phyloP scores from a whole-genome alignment of 2,888 invertebrate species.

The Eupithecia tripunctaria region DNA sequence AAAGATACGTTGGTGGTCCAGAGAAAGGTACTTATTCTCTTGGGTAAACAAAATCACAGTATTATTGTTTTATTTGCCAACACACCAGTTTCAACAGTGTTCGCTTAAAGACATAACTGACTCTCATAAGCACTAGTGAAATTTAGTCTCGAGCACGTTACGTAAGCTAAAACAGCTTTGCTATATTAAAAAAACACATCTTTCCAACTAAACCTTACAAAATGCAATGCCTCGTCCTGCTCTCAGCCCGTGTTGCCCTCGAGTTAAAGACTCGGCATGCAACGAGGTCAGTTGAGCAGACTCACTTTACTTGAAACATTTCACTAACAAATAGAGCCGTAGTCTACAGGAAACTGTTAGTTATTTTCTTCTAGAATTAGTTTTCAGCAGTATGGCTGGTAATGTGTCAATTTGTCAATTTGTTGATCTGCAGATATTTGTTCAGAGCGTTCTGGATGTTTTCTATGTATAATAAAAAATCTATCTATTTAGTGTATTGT shows the following conservation, averaged over 20 bases:
- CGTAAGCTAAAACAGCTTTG: not conserved
- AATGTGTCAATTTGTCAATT: not conserved
- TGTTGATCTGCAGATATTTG: too few relatives aligned
- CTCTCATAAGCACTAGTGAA: not conserved
- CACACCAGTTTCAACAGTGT: not conserved
- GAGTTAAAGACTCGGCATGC: not conserved
- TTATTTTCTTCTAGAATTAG: not conserved
- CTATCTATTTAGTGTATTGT: too few relatives aligned
- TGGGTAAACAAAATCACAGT: not conserved
- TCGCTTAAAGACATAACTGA: not conserved
- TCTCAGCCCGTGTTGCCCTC: not conserved
- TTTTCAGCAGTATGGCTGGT: not conserved
- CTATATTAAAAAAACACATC: not conserved
- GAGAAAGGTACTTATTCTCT: not conserved
- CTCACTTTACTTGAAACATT: constrained; percentile 2
- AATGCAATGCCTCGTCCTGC: not conserved
- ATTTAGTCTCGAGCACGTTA: not conserved
- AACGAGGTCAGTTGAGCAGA: constrained; percentile 9
- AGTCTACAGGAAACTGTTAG: not conserved
- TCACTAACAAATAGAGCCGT: not conserved
- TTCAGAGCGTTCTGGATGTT: too few relatives aligned
- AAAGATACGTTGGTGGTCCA: not conserved
- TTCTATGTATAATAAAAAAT: too few relatives aligned
- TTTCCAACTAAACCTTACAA: not conserved
- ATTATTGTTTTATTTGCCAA: not conserved